Percentiles rank a stretch among this genome's conserved stretches.
Evolutionary conservation across 2,888 invertebrate genomes (phyloP).

Genomic region (Lepetodrilus schrolli): DNA sequence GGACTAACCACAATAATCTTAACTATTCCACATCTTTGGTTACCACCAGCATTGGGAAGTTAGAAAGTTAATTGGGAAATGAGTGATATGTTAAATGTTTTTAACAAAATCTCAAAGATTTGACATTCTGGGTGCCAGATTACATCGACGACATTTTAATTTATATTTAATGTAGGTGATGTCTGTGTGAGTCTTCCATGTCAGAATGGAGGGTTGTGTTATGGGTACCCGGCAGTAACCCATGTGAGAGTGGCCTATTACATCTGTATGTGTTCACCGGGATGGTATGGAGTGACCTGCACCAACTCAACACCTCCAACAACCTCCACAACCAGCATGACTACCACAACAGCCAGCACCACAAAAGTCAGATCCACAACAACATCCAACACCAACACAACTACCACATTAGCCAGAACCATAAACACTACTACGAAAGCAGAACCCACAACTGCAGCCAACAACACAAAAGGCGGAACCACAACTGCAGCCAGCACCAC

Average conservation of each 20-base stretch:
- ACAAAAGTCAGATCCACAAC: not conserved
- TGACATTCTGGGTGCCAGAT: not conserved
- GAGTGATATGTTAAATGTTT: no score
- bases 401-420: no score
- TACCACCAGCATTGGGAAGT: not conserved
- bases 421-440: not conserved
- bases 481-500: not conserved
- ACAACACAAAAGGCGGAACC: not conserved
- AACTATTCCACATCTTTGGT: not conserved
- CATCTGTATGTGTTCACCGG: conserved; percentile 77
- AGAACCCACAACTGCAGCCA: not conserved
- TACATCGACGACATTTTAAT: no score
- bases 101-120: no score
- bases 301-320: not conserved
- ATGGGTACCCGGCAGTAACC: conserved; percentile 22
- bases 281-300: conserved; percentile 69
- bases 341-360: not conserved
- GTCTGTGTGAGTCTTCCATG: conserved; percentile 37
- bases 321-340: not conserved
- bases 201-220: conserved; percentile 43
- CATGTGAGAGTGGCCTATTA: conserved; percentile 58
- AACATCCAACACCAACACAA: not conserved
- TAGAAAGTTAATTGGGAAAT: no score
- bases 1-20: not conserved
- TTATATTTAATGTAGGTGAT: not conserved